Percentiles rank a stretch among this genome's conserved stretches.
These are phyloP conservation scores for Aethina tumida DNA, from an alignment of 1,140 invertebrate species.

Conservation along the genomic window DNA sequence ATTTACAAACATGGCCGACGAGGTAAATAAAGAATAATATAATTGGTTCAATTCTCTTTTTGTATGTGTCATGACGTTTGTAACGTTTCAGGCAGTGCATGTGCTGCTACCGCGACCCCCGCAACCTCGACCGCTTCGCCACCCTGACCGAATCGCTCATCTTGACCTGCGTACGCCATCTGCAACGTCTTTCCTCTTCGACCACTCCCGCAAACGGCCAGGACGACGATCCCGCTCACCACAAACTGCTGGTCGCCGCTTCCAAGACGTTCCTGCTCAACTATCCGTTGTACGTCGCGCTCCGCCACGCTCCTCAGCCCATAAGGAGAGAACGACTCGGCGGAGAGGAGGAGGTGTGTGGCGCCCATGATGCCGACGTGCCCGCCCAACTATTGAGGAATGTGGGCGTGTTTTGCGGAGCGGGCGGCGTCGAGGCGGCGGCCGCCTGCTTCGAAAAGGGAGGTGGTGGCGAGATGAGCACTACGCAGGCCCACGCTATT, in stretches of 20 bases:
- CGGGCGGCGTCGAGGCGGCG: constrained; percentile 77
- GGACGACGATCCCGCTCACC: constrained; percentile 18
- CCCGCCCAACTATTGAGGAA: constrained; percentile 80
- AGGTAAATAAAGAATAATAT: constrained; percentile 23
- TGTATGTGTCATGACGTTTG: constrained; percentile 9
- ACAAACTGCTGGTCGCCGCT: constrained; percentile 66
- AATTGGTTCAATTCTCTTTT: constrained; percentile 7
- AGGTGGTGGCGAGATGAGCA: too few relatives aligned
- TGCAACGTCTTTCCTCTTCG: constrained; percentile 62
- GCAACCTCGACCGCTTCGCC: constrained; percentile 84
- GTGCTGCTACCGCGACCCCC: constrained; percentile 82
- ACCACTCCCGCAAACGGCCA: constrained; percentile 39
- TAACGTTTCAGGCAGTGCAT: constrained; percentile 68
- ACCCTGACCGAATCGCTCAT: constrained; percentile 75
- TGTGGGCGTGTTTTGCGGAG: constrained; percentile 84
- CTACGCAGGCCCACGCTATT: constrained; percentile 86
- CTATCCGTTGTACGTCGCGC: constrained; percentile 86
- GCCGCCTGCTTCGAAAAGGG: constrained; percentile 77
- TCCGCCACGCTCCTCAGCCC: constrained; percentile 71
- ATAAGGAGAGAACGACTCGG: constrained; percentile 69
- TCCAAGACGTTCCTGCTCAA: constrained; percentile 77
- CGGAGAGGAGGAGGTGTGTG: constrained; percentile 72
- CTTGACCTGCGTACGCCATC: constrained; percentile 57
- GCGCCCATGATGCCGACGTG: constrained; percentile 86
- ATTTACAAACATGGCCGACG: constrained; percentile 35